Evolutionary conservation across 2,888 invertebrate genomes (phyloP), one percentile per base, ranked within the genome.

Genomic region (Choristoneura rosaceana): DNA sequence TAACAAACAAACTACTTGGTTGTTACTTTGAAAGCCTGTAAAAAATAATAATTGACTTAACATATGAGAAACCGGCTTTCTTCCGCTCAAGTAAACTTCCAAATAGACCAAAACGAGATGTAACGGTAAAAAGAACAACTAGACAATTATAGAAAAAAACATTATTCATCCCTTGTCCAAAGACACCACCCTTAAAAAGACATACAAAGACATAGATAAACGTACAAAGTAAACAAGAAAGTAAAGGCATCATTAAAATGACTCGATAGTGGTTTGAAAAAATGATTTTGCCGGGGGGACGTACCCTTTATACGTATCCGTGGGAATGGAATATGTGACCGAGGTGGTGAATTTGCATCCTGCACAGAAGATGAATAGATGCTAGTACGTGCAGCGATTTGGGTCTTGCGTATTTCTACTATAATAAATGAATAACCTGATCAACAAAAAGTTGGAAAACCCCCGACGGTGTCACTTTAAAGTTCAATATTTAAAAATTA

Each of bases 151-250:
- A 81, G 79, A 84, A 82, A 85, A 82, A 79, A 80, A 74, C 83
- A 90, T 90, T 81, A 86, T 88, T 91, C 88, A 88, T 87, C 79
- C 81, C 84, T 84, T 87, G 87, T 90, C 89, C 86, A 92, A 91
- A 90, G 88, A 87, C 82, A 87, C 89, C 89, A 87, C 91, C 91
- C 91, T 81, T 84, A 79, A 79, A 79, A 74, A 77, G 55, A 55
- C 66, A 47, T 75, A 91, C 89, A 92, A 90, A 84, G 86, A 82
- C 82, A 86, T 85, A 88, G 89, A 92, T 89, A 91, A 90, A 87
- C 84, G 86, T 82, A 84, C 85, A 89, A 88, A 88, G 90, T 92
- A 93, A 93, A 93, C 90, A 92, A 76, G 84, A 84, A 87, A 84
- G 81, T 79, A 85, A 83, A 84, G 83, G 82, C 80, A 82, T 92